A percentile compares a stretch with the other conserved stretches of the same genome.
Evolutionary conservation across 2,113 vertebrate species (phyloP).

Genomic region (Apodemus speciosus): DNA sequence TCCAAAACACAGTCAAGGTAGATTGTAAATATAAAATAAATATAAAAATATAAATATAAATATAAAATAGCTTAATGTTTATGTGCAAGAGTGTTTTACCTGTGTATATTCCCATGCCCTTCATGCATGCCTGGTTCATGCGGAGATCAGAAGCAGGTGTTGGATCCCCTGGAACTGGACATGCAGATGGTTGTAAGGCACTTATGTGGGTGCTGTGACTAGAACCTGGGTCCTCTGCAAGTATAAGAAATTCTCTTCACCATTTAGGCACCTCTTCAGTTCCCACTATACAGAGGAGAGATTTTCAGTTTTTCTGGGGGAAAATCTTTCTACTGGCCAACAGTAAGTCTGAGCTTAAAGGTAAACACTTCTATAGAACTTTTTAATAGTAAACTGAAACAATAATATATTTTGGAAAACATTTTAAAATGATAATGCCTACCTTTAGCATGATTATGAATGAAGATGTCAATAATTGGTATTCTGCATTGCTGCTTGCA

Average conservation of each 20-base stretch:
- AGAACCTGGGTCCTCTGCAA: not conserved
- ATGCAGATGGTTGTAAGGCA: not conserved
- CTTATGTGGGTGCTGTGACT: not conserved
- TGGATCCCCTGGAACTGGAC: not conserved
- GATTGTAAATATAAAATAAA: slow-evolving; percentile 55
- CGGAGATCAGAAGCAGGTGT: not conserved
- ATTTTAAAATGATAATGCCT: not conserved
- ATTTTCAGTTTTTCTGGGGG: not conserved
- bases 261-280: not conserved
- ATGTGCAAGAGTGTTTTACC: not conserved
- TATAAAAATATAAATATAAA: slow-evolving; percentile 32
- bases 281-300: not conserved
- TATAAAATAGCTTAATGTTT: not conserved
- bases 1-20: slow-evolving; percentile 14
- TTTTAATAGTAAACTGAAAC: slow-evolving; percentile 47
- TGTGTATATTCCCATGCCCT: not conserved
- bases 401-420: not conserved
- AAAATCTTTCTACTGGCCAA: slow-evolving; percentile 36
- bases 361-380: not conserved
- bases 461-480: not conserved
- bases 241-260: not conserved
- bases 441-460: not conserved
- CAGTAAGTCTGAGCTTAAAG: not conserved
- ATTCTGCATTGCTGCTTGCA: slow-evolving; percentile 10
- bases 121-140: not conserved